phyloP scores from a whole-genome alignment of 2,888 invertebrate species.

The Venusia cambrica region DNA sequence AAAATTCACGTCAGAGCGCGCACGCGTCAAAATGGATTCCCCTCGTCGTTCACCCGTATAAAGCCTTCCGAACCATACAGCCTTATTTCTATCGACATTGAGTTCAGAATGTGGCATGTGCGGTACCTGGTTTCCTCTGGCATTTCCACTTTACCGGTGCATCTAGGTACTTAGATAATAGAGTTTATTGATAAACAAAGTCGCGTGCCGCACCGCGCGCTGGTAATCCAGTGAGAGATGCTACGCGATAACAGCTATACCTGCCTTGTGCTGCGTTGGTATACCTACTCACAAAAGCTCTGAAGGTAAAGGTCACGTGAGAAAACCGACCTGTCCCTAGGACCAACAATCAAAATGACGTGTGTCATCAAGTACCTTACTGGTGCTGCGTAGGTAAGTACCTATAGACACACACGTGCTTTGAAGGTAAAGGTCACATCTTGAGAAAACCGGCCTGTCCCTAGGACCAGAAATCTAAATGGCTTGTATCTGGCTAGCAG shows the following conservation, averaged over 20 bases:
- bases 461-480: no score
- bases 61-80: slow-evolving; percentile 8
- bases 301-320: no score
- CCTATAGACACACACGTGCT: no score
- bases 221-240: not conserved
- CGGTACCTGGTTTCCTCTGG: slow-evolving; percentile 12
- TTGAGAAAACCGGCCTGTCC: no score
- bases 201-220: slow-evolving; percentile 2
- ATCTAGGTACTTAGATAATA: not conserved
- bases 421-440: no score
- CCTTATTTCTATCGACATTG: slow-evolving; percentile 4
- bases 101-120: slow-evolving; percentile 3
- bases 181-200: slow-evolving; percentile 10
- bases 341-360: no score
- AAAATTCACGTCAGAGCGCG: slow-evolving; percentile 7
- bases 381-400: no score
- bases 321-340: no score
- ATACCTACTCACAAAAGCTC: no score
- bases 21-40: slow-evolving; percentile 18
- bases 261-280: not conserved
- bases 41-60: slow-evolving; percentile 4
- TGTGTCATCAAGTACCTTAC: no score
- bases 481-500: no score
- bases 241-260: slow-evolving; percentile 7
- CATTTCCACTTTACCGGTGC: slow-evolving; percentile 18